Evolutionary conservation across 1,140 invertebrate species (phyloP).

Genomic region (Drosophila setifemur): DNA sequence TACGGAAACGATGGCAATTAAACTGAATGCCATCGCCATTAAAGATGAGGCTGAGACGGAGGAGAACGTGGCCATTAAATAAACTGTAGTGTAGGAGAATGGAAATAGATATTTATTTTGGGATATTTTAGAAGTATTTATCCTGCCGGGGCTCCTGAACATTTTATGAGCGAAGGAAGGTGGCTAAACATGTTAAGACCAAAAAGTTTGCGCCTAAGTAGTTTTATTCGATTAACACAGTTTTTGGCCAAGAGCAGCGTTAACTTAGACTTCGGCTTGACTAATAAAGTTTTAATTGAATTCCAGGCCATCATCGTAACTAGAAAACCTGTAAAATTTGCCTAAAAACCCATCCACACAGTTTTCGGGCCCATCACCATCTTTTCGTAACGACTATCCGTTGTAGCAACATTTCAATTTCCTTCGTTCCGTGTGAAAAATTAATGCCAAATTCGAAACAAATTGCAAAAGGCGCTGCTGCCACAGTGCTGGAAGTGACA

Average conservation of each 20-base stretch:
- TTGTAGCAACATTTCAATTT: slow-evolving; percentile 79
- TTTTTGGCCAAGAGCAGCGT: slow-evolving; percentile 47
- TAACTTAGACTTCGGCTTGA: slow-evolving; percentile 19
- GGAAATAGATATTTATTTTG: slow-evolving; percentile 35
- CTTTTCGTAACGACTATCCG: slow-evolving; percentile 59
- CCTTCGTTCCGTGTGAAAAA: slow-evolving; percentile 73
- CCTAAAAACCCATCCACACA: not conserved
- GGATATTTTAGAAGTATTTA: slow-evolving; percentile 33
- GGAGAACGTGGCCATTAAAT: not conserved
- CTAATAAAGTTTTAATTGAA: slow-evolving; percentile 76
- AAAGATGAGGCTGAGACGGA: slow-evolving; percentile 11
- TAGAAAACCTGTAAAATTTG: slow-evolving; percentile 31
- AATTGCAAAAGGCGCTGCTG: slow-evolving; percentile 60
- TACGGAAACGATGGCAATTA: slow-evolving; percentile 71
- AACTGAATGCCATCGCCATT: slow-evolving; percentile 70
- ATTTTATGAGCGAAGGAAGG: slow-evolving; percentile 21
- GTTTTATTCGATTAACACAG: slow-evolving; percentile 54
- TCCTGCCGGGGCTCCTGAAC: slow-evolving; percentile 3
- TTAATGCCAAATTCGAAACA: slow-evolving; percentile 77
- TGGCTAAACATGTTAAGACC: slow-evolving; percentile 13
- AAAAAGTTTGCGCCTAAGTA: slow-evolving; percentile 50
- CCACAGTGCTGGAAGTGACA: slow-evolving; percentile 51
- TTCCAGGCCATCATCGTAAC: slow-evolving; percentile 42
- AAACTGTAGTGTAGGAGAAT: not conserved
- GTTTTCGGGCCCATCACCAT: not conserved